Evolutionary conservation across 2,888 invertebrate genomes (phyloP), one percentile per base, ranked within the genome.

Genomic region (Ochropleura leucogaster): DNA sequence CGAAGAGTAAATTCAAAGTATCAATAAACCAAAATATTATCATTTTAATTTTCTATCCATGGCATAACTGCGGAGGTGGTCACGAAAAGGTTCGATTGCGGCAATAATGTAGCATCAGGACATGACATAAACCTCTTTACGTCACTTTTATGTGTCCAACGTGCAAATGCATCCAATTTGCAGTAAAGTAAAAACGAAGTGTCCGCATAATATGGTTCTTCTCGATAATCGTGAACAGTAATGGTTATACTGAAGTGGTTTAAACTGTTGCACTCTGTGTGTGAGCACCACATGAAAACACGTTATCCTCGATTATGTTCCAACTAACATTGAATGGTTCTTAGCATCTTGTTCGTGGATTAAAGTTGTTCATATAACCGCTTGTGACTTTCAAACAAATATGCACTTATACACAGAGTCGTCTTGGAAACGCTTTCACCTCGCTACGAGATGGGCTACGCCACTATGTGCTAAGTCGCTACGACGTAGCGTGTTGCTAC

Each of bases 161-260:
- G 91, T 93, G 91, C 90, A 91, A 93, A 91, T 92, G 93, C 93
- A 94, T 94, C 91, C 93, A 93, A 95, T 95, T 92, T 94, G 94
- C 94, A 95, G 90, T 94, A 93, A 94, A 94, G 89, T 89, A 87
- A 89, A 89, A 80, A 51, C 60, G 47, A 81, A 84, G 79, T 78
- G 75, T 84, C 79, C 74, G 65, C 68, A 72, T 85, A 73, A 77
- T 79, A 73, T 65, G 77, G 70, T 73, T 74, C 57, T 82, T 81
- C 78, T 77, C 78, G 82, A 84, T 87, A 87, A 85, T 87, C 80
- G 78, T 78, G 79, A 68, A 70, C 72, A 73, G 30, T 82, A 65
- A 77, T 78, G 77, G 72, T 82, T 74, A 82, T 72, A 73, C 72
- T n/a, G 44, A 74, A 76, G 77, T 74, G 65, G 70, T 82, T 80